phyloP scores from a whole-genome alignment of 2,113 vertebrate species.

The Stomatorhinus ivindoensis region DNA sequence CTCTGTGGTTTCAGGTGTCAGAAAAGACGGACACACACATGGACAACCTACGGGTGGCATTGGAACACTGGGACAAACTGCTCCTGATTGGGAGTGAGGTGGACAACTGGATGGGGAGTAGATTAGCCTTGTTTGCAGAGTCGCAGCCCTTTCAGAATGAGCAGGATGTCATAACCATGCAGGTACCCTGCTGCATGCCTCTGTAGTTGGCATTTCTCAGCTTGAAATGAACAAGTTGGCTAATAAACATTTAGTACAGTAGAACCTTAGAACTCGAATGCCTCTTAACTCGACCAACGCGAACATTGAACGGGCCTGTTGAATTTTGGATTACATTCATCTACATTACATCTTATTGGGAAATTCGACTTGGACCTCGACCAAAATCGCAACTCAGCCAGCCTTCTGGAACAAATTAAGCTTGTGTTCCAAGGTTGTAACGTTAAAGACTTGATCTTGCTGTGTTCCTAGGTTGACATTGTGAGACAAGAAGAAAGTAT shows the following conservation, averaged over 20 bases:
- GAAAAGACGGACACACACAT: slow-evolving; percentile 79
- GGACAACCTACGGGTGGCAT: slow-evolving; percentile 74
- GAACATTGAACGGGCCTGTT: too few species aligned
- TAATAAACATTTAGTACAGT: background rate
- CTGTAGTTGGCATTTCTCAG: background rate
- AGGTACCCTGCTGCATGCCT: slow-evolving; percentile 53
- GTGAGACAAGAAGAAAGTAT: slow-evolving; percentile 66
- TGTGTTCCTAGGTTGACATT: slow-evolving; percentile 67
- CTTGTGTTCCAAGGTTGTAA: background rate
- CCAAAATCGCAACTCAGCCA: too few species aligned
- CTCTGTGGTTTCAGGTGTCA: slow-evolving; percentile 62
- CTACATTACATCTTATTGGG: too few species aligned
- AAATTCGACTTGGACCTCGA: too few species aligned
- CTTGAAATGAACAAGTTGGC: background rate
- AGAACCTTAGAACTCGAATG: too few species aligned
- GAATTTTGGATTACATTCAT: too few species aligned
- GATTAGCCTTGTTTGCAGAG: slow-evolving; percentile 58
- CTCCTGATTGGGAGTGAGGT: slow-evolving; percentile 64
- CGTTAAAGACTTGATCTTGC: background rate
- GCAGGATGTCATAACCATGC: slow-evolving; percentile 60
- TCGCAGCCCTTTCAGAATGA: slow-evolving; percentile 55
- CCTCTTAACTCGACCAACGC: too few species aligned
- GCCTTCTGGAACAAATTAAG: too few species aligned
- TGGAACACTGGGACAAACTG: slow-evolving; percentile 88
- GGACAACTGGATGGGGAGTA: slow-evolving; percentile 63